Evolutionary conservation across 1,140 invertebrate genomes (phyloP).

Genomic region (Drosophila pachea): DNA sequence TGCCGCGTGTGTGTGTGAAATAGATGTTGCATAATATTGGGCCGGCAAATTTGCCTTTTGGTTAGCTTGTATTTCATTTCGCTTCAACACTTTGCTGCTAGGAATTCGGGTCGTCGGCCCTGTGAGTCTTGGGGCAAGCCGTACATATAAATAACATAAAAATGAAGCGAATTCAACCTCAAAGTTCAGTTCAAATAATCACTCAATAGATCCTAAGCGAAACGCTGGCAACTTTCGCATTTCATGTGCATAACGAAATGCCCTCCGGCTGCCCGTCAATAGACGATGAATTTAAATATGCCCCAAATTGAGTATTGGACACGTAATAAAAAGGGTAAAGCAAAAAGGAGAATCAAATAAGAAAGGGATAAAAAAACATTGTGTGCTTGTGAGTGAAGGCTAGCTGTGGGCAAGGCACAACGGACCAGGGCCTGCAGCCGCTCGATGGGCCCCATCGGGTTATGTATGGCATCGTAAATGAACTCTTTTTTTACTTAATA

Average conservation of each 20-base stretch:
- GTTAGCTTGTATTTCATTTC: constrained; percentile 53
- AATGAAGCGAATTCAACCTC: constrained; percentile 76
- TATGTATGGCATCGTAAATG: constrained; percentile 77
- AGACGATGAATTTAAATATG: constrained; percentile 78
- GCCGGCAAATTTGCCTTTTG: constrained; percentile 38
- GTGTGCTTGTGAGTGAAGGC: constrained; percentile 2
- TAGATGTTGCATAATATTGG: constrained; percentile 41
- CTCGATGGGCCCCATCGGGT: constrained; percentile 42
- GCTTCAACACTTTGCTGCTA: constrained; percentile 47
- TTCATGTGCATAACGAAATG: constrained; percentile 71
- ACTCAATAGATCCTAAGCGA: constrained; percentile 69
- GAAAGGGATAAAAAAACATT: constrained; percentile 1
- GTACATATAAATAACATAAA: constrained; percentile 69
- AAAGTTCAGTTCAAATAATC: constrained; percentile 76
- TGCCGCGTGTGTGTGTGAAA: no score
- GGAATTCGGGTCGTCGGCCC: not conserved
- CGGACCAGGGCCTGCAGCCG: constrained; percentile 19
- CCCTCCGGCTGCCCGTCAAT: constrained; percentile 65
- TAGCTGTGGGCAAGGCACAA: constrained; percentile 19
- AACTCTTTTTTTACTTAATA: constrained; percentile 78
- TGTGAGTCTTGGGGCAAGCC: not conserved
- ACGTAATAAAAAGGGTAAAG: constrained; percentile 65
- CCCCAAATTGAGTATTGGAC: constrained; percentile 76
- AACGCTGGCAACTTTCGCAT: constrained; percentile 47
- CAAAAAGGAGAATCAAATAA: constrained; percentile 18